These are phyloP conservation scores for Chrysolina oricalcia DNA, from an alignment of 2,888 invertebrate species.

Conservation along the genomic window DNA sequence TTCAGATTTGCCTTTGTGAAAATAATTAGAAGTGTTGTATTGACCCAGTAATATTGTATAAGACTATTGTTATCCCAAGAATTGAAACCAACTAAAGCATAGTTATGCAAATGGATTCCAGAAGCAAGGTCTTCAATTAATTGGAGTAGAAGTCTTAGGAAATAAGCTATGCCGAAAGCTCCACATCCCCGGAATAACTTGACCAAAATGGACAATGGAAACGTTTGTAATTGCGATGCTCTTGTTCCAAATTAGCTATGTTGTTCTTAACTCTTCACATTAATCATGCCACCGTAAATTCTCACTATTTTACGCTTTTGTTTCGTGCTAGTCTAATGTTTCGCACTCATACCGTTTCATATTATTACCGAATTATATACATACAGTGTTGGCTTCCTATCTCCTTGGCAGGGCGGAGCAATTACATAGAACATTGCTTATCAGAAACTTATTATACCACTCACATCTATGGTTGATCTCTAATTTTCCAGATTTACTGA, in stretches of 20 bases:
- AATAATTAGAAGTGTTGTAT: slow-evolving; percentile 51
- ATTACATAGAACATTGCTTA: too few species aligned
- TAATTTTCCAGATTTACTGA: too few species aligned
- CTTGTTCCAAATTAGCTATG: slow-evolving; percentile 56
- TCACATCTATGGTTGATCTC: too few species aligned
- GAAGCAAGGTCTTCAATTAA: slow-evolving; percentile 62
- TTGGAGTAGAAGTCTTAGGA: slow-evolving; percentile 61
- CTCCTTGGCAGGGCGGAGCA: too few species aligned
- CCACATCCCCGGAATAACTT: slow-evolving; percentile 63
- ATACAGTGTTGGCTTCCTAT: not conserved
- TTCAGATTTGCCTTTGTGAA: slow-evolving; percentile 35
- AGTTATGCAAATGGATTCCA: slow-evolving; percentile 62
- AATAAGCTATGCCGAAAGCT: slow-evolving; percentile 58
- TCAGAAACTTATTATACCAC: too few species aligned
- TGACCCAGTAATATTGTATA: slow-evolving; percentile 56
- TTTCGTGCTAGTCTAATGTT: slow-evolving; percentile 30
- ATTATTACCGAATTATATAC: slow-evolving; percentile 38
- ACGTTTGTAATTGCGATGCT: slow-evolving; percentile 55
- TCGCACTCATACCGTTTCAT: slow-evolving; percentile 30
- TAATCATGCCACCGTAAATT: slow-evolving; percentile 55
- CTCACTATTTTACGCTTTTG: slow-evolving; percentile 52
- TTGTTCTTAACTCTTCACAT: slow-evolving; percentile 59
- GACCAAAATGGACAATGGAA: slow-evolving; percentile 63
- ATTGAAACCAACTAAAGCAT: slow-evolving; percentile 59
- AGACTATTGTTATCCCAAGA: slow-evolving; percentile 60